Percentiles rank a stretch among this genome's conserved stretches.
Conservation (phyloP, 2,888 invertebrate species). For the Drosophila flavopinicola region DNA sequence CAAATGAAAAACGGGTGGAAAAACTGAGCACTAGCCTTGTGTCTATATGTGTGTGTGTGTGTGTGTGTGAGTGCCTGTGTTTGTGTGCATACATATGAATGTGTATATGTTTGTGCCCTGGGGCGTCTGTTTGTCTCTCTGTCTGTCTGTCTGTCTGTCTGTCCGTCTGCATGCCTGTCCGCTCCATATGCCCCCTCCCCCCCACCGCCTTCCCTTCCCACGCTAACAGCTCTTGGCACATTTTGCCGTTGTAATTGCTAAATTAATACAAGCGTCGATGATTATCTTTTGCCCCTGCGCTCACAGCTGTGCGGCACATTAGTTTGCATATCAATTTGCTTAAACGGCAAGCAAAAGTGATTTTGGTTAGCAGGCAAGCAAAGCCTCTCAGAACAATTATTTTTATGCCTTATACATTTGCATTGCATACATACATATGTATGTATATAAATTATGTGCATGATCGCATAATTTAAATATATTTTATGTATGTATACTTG, state of each 20-base stretch:
- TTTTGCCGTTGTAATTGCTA: conserved; percentile 65
- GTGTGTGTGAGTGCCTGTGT: conserved; percentile 1
- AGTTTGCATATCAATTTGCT: conserved; percentile 15
- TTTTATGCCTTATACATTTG: no score
- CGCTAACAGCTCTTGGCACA: conserved; percentile 50
- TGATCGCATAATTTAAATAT: conserved; percentile 1
- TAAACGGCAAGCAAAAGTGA: no score
- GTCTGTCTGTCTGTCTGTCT: conserved; percentile 10
- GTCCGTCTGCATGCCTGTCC: neutral
- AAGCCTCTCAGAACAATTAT: no score
- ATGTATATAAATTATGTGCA: neutral
- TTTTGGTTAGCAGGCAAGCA: no score
- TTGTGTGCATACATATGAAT: conserved; percentile 7
- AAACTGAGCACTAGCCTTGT: conserved; percentile 29
- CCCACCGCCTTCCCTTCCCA: conserved; percentile 14
- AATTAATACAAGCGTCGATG: conserved; percentile 66
- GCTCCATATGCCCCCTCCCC: neutral
- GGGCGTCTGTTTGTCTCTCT: conserved; percentile 41
- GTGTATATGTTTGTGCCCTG: conserved; percentile 33
- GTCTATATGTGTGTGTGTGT: conserved; percentile 5
- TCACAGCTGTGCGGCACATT: conserved; percentile 36
- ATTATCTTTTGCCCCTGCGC: conserved; percentile 49
- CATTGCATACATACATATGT: no score
- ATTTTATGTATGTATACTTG: conserved; percentile 1
- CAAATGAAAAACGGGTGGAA: conserved; percentile 40